These are phyloP conservation scores for Mionectes macconnelli DNA, from an alignment of 2,113 vertebrate genomes.

Conservation along the genomic window DNA sequence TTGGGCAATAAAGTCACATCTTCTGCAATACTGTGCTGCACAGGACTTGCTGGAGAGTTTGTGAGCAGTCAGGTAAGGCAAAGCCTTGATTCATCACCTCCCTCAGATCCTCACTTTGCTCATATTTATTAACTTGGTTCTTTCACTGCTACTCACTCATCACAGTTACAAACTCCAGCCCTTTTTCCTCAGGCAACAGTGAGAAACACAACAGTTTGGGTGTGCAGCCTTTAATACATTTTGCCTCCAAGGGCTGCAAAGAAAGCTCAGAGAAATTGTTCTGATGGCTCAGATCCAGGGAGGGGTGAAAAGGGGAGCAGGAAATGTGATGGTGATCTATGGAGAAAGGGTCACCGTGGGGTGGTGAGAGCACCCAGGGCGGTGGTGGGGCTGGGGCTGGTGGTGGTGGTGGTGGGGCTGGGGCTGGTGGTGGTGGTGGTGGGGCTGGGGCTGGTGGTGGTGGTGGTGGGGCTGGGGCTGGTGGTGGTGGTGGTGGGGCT, in stretches of 20 bases:
- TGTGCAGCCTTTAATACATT: neutral
- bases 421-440: no score
- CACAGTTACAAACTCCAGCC: neutral
- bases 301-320: neutral
- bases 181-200: neutral
- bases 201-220: neutral
- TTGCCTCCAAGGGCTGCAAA: neutral
- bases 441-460: no score
- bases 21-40: neutral
- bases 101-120: neutral
- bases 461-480: no score
- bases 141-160: neutral
- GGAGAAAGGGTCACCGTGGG: neutral
- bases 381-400: neutral
- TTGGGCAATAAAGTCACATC: neutral
- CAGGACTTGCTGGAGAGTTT: neutral
- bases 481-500: neutral
- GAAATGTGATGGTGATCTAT: neutral
- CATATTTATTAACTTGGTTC: neutral
- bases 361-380: neutral
- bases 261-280: neutral
- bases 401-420: neutral
- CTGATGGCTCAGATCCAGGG: neutral
- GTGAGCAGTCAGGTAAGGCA: neutral
- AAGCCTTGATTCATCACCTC: neutral